Evolutionary conservation across 1,140 invertebrate genomes (phyloP).

Genomic region (Drosophila navojoa): DNA sequence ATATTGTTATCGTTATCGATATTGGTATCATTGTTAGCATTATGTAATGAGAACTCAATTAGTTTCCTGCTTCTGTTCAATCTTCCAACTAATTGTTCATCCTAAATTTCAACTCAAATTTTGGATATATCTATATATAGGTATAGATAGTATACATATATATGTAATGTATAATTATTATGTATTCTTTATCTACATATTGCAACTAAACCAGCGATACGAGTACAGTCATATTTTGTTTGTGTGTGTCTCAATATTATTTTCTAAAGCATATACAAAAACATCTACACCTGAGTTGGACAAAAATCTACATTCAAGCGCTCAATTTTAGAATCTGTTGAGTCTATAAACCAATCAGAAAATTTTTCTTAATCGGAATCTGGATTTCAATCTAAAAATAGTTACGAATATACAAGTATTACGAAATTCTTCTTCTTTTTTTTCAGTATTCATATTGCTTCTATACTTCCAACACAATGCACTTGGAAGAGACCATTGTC

Average conservation of each 20-base stretch:
- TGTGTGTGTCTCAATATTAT: conserved; percentile 1
- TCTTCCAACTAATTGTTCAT: background rate
- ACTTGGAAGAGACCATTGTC: background rate
- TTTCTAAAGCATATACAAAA: background rate
- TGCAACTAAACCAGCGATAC: conserved; percentile 68
- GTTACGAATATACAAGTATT: too few relatives aligned
- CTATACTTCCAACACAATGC: background rate
- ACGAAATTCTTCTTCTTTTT: background rate
- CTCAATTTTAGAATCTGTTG: background rate
- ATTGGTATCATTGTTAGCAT: background rate
- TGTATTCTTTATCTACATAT: conserved; percentile 62
- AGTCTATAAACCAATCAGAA: too few relatives aligned
- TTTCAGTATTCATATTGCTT: background rate
- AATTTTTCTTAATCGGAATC: too few relatives aligned
- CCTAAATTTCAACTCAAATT: background rate
- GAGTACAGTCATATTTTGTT: conserved; percentile 30
- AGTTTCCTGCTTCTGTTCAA: background rate
- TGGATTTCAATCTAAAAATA: too few relatives aligned
- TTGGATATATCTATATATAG: background rate
- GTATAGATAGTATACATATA: background rate
- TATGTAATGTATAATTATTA: conserved; percentile 6
- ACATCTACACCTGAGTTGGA: background rate
- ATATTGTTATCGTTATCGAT: conserved; percentile 4
- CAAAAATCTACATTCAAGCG: background rate
- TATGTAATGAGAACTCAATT: conserved; percentile 1